These are phyloP conservation scores for Varanus salvator DNA, from an alignment of 2,113 vertebrate species.

Conservation along the genomic window DNA sequence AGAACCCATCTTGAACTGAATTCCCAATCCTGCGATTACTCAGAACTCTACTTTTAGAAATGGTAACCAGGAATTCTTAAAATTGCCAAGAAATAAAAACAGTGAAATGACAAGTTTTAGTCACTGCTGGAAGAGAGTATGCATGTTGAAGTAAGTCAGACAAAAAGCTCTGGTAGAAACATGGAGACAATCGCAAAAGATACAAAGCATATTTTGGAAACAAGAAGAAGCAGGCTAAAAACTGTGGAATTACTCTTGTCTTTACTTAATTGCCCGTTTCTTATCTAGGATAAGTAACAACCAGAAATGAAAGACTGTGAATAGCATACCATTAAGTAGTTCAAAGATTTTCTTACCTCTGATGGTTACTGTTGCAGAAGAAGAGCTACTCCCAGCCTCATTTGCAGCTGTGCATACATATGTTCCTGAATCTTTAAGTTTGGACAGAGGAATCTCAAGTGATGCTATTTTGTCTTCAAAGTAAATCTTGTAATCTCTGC, in stretches of 20 bases:
- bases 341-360: conserved; percentile 85
- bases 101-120: neutral
- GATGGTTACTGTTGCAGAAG: conserved; percentile 84
- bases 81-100: neutral
- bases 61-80: neutral
- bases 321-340: neutral
- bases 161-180: conserved; percentile 10
- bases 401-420: conserved; percentile 93
- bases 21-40: neutral
- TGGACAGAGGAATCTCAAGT: conserved; percentile 94
- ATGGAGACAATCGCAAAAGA: neutral
- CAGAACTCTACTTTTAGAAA: neutral
- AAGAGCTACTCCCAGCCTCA: conserved; percentile 92
- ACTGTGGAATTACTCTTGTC: neutral
- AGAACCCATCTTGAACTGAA: neutral
- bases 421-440: conserved; percentile 93
- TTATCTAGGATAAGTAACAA: conserved; percentile 17
- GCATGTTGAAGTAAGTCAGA: conserved; percentile 20
- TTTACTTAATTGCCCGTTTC: neutral
- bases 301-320: neutral
- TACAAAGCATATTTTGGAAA: neutral
- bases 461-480: conserved; percentile 96
- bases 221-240: neutral
- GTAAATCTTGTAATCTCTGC: conserved; percentile 91
- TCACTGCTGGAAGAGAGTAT: neutral